These are phyloP conservation scores for Aptenodytes forsteri DNA, from an alignment of 2,113 vertebrate species.

Conservation along the genomic window DNA sequence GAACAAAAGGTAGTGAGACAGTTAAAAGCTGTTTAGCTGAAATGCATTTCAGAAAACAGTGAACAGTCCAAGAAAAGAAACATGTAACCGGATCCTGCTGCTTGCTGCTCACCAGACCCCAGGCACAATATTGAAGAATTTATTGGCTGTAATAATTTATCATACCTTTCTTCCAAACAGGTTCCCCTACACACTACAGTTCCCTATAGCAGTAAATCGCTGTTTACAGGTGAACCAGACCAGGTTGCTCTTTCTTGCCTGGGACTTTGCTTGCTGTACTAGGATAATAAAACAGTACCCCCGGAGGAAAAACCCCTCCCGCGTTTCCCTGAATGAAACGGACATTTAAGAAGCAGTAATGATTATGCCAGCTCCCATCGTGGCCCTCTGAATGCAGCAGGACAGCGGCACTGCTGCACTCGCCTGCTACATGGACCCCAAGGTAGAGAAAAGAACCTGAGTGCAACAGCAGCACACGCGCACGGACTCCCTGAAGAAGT, in stretches of 20 bases:
- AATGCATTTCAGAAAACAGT: conserved; percentile 47
- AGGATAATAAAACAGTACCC: background rate
- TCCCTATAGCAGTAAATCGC: conserved; percentile 9
- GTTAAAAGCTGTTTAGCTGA: conserved; percentile 14
- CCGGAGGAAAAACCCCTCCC: background rate
- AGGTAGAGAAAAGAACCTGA: background rate
- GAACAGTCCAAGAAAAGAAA: conserved; percentile 54
- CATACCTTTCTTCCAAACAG: conserved; percentile 43
- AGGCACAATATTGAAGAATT: conserved; percentile 50
- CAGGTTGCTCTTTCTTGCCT: background rate
- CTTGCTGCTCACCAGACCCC: conserved; percentile 57
- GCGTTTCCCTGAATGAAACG: conserved; percentile 25
- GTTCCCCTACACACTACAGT: conserved; percentile 17
- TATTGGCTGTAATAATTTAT: conserved; percentile 63
- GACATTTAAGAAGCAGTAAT: conserved; percentile 39
- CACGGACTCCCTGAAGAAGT: background rate
- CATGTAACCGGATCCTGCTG: conserved; percentile 43
- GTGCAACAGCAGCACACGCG: background rate
- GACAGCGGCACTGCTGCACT: background rate
- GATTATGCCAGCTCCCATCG: background rate
- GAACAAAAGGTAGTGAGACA: background rate
- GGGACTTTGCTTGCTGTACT: background rate
- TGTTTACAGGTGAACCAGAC: conserved; percentile 20
- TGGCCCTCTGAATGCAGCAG: background rate
- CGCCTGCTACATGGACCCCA: background rate